phyloP scores from a whole-genome alignment of 2,888 invertebrate species.

The Chrysolina haemoptera region DNA sequence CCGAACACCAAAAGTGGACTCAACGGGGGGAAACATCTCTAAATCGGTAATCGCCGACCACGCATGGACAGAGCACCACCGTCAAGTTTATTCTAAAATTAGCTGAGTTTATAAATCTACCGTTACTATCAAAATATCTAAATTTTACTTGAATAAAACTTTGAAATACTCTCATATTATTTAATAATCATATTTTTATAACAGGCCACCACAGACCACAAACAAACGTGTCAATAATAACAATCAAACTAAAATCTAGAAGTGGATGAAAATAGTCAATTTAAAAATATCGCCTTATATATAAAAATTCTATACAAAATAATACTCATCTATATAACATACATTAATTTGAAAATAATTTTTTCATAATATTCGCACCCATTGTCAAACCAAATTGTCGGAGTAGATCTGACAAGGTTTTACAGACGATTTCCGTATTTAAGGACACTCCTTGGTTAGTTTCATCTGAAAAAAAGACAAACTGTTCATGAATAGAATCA shows the following conservation, averaged over 20 bases:
- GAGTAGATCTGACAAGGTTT: conserved; percentile 62
- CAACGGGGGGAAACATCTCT: too few relatives aligned
- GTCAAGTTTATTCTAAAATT: too few relatives aligned
- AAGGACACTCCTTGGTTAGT: conserved; percentile 55
- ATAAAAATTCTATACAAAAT: conserved; percentile 26
- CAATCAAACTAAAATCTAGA: not conserved
- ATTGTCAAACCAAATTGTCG: conserved; percentile 64
- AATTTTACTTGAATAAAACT: too few relatives aligned
- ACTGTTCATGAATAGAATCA: not conserved
- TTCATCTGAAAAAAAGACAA: conserved; percentile 48
- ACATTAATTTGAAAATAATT: conserved; percentile 28
- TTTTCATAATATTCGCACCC: conserved; percentile 62
- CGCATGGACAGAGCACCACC: too few relatives aligned
- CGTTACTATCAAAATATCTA: too few relatives aligned
- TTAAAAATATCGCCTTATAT: conserved; percentile 12
- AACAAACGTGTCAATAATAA: not conserved
- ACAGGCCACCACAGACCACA: not conserved
- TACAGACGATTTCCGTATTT: conserved; percentile 64
- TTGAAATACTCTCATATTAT: not conserved
- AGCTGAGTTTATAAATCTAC: too few relatives aligned
- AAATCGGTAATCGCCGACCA: too few relatives aligned
- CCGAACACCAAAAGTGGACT: too few relatives aligned
- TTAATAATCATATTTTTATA: conserved; percentile 1
- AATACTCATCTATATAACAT: conserved; percentile 22
- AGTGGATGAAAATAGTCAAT: conserved; percentile 1